These are phyloP conservation scores for Drosophila elegans DNA, from an alignment of 1,140 invertebrate genomes.

Conservation along the genomic window DNA sequence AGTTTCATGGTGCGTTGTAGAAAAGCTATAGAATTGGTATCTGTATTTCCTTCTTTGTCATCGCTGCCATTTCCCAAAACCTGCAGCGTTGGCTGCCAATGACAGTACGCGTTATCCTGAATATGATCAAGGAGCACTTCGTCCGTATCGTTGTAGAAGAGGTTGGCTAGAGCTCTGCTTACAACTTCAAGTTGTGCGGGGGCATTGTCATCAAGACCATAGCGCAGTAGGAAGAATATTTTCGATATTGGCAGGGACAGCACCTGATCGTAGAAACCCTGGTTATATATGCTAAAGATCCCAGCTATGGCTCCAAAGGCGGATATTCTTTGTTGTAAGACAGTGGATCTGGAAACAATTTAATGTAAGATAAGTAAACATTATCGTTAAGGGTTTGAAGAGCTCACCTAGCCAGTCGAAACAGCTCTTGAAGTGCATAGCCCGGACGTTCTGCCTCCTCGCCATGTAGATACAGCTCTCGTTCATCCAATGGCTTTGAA, in stretches of 20 bases:
- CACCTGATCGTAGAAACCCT: slow-evolving; percentile 89
- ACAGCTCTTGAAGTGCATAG: slow-evolving; percentile 94
- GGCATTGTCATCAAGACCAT: slow-evolving; percentile 94
- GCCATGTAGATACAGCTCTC: slow-evolving; percentile 95
- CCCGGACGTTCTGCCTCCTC: slow-evolving; percentile 95
- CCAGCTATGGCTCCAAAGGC: slow-evolving; percentile 92
- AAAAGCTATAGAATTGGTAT: slow-evolving; percentile 66
- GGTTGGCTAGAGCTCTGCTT: slow-evolving; percentile 89
- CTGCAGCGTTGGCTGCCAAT: slow-evolving; percentile 88
- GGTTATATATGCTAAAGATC: slow-evolving; percentile 90
- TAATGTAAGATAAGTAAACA: too few relatives aligned
- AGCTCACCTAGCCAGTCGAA: slow-evolving; percentile 87
- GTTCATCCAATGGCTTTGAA: slow-evolving; percentile 87
- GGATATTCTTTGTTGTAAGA: slow-evolving; percentile 91
- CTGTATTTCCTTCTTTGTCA: slow-evolving; percentile 25
- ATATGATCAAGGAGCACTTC: slow-evolving; percentile 90
- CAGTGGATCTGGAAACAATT: slow-evolving; percentile 86
- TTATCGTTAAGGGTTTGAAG: rapidly evolving
- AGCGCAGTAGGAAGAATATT: slow-evolving; percentile 92
- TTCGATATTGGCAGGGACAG: slow-evolving; percentile 88
- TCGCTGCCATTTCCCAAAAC: slow-evolving; percentile 62
- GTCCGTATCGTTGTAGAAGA: slow-evolving; percentile 91
- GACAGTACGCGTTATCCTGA: slow-evolving; percentile 88
- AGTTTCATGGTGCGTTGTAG: slow-evolving; percentile 72
- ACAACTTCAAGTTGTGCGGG: slow-evolving; percentile 89